Conservation (phyloP, 2,888 invertebrate species). For the Rhaphigaster nebulosa region DNA sequence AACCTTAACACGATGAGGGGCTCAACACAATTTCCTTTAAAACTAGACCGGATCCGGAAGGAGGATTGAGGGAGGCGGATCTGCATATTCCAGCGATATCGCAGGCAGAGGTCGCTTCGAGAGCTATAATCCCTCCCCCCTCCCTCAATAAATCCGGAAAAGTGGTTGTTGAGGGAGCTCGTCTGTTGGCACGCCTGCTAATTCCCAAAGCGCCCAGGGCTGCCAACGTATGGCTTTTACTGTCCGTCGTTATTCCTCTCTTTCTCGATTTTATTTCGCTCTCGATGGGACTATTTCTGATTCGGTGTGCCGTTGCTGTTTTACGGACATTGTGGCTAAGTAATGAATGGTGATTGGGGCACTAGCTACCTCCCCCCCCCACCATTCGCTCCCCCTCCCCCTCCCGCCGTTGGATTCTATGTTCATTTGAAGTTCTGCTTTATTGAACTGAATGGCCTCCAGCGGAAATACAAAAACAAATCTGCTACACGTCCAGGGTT, state of each 20-base stretch:
- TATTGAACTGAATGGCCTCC: conserved; percentile 13
- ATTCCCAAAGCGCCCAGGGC: conserved; percentile 47
- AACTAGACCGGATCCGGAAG: conserved; percentile 33
- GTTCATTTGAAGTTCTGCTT: neutral
- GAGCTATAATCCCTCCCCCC: conserved; percentile 14
- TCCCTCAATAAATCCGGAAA: conserved; percentile 43
- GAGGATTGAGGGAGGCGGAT: neutral
- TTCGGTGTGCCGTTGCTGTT: neutral
- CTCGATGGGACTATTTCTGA: neutral
- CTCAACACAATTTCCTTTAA: conserved; percentile 33
- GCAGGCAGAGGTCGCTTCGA: neutral
- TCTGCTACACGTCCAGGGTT: neutral
- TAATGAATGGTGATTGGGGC: conserved; percentile 20
- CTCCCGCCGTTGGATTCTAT: neutral
- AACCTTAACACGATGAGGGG: neutral
- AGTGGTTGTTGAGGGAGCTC: neutral
- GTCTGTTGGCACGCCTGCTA: conserved; percentile 46
- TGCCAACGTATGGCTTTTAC: conserved; percentile 51
- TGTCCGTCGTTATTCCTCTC: conserved; percentile 40
- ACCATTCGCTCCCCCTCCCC: too few species aligned
- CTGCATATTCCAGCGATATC: conserved; percentile 23
- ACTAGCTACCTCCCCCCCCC: neutral
- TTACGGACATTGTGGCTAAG: conserved; percentile 36
- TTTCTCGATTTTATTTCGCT: conserved; percentile 37
- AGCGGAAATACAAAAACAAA: neutral